A percentile compares a stretch with the other conserved stretches of the same genome.
phyloP scores from a whole-genome alignment of 2,113 vertebrate species.

The Indri indri region DNA sequence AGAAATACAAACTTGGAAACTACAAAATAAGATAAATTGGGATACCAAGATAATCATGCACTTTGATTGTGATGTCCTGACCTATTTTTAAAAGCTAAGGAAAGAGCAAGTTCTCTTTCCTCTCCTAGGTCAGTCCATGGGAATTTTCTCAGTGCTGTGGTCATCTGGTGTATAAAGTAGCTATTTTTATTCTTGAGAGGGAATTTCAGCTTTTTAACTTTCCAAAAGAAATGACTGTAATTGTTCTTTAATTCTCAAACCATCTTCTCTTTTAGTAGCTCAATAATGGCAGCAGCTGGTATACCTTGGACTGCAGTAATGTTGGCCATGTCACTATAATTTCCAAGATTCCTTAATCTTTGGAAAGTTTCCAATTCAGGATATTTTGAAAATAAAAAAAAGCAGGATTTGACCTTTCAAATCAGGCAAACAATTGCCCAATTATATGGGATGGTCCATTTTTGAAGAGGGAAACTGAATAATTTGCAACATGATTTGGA shows the following conservation, averaged over 20 bases:
- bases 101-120: slow-evolving; percentile 30
- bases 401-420: background rate
- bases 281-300: background rate
- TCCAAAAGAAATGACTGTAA: background rate
- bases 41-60: background rate
- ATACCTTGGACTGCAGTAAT: background rate
- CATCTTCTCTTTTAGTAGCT: background rate
- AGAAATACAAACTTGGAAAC: background rate
- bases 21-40: slow-evolving; percentile 38
- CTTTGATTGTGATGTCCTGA: slow-evolving; percentile 26
- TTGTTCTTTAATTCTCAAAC: background rate
- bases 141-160: background rate
- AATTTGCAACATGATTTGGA: background rate
- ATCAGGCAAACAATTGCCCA: background rate
- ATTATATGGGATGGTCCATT: background rate
- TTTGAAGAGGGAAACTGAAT: background rate
- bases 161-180: background rate
- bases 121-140: background rate
- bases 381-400: background rate
- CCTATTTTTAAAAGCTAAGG: slow-evolving; percentile 60
- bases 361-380: background rate
- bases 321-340: background rate
- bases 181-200: slow-evolving; percentile 4
- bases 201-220: slow-evolving; percentile 18
- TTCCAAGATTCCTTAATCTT: background rate